Percentiles rank a stretch among this genome's conserved stretches.
These are phyloP conservation scores for Caenorhabditis remanei DNA, from an alignment of 1,140 invertebrate genomes.

Conservation along the genomic window DNA sequence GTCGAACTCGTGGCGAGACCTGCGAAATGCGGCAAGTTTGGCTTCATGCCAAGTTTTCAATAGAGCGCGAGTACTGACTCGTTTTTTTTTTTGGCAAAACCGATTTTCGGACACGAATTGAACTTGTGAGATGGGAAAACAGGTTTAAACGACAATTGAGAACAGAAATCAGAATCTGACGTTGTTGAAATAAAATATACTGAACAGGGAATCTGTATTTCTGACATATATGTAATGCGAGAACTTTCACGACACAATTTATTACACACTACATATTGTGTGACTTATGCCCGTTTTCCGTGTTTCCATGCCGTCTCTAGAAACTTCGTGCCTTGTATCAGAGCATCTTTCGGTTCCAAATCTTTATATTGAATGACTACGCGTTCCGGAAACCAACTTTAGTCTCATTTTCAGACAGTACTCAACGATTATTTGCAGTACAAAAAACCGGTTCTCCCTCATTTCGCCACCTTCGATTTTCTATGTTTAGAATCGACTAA, in stretches of 20 bases:
- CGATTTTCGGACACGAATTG: not conserved
- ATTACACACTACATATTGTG: too few relatives aligned
- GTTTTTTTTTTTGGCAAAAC: not conserved
- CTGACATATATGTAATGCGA: too few relatives aligned
- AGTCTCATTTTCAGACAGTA: not conserved
- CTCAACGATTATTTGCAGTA: constrained; percentile 27
- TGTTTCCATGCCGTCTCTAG: too few relatives aligned
- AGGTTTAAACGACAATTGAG: not conserved
- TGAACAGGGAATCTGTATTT: too few relatives aligned
- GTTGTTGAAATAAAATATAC: too few relatives aligned
- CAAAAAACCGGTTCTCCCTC: constrained; percentile 37
- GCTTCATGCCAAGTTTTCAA: constrained; percentile 9
- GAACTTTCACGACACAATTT: too few relatives aligned
- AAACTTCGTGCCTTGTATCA: too few relatives aligned
- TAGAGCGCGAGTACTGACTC: not conserved
- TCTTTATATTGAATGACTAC: too few relatives aligned
- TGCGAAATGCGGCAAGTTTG: not conserved
- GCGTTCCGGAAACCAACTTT: too few relatives aligned
- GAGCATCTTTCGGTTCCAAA: too few relatives aligned
- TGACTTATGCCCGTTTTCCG: too few relatives aligned
- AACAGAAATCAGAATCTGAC: too few relatives aligned
- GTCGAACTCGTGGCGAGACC: constrained; percentile 25
- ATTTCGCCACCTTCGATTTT: not conserved
- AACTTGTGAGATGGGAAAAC: not conserved
- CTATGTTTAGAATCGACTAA: constrained; percentile 49